These are phyloP conservation scores for Toxotes chatareus DNA, from an alignment of 2,113 vertebrate species.

Conservation along the genomic window DNA sequence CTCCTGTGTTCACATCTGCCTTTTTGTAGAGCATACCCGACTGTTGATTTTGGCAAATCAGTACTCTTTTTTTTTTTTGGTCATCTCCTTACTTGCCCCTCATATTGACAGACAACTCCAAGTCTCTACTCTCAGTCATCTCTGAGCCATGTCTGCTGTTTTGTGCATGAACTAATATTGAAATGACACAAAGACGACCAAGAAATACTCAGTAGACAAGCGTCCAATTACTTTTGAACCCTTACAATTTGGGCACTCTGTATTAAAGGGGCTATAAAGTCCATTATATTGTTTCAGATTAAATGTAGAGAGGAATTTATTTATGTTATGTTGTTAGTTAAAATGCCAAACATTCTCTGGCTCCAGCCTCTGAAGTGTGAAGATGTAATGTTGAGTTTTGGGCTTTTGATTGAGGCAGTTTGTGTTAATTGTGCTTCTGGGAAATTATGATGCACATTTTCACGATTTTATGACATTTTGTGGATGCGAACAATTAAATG, in stretches of 20 bases:
- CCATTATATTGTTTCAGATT: not conserved
- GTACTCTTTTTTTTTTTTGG: too few relatives aligned
- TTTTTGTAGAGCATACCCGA: too few relatives aligned
- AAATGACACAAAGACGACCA: not conserved
- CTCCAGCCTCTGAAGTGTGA: not conserved
- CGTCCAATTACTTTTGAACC: not conserved
- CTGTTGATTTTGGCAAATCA: too few relatives aligned
- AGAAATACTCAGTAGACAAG: not conserved
- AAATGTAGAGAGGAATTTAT: too few relatives aligned
- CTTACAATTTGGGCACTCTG: not conserved
- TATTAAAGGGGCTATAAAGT: not conserved
- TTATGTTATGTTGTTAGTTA: not conserved
- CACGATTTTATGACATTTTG: not conserved
- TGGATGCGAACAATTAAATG: not conserved
- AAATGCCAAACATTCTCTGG: not conserved
- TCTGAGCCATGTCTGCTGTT: not conserved
- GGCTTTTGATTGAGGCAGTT: not conserved
- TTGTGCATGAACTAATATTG: not conserved
- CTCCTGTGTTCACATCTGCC: too few relatives aligned
- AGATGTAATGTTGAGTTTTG: not conserved
- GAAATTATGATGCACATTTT: not conserved
- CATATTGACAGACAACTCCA: too few relatives aligned
- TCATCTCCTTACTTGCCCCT: too few relatives aligned
- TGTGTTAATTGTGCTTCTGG: not conserved
- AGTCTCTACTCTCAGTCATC: too few relatives aligned